These are phyloP conservation scores for Takifugu flavidus DNA, from an alignment of 2,113 vertebrate species.

Conservation along the genomic window DNA sequence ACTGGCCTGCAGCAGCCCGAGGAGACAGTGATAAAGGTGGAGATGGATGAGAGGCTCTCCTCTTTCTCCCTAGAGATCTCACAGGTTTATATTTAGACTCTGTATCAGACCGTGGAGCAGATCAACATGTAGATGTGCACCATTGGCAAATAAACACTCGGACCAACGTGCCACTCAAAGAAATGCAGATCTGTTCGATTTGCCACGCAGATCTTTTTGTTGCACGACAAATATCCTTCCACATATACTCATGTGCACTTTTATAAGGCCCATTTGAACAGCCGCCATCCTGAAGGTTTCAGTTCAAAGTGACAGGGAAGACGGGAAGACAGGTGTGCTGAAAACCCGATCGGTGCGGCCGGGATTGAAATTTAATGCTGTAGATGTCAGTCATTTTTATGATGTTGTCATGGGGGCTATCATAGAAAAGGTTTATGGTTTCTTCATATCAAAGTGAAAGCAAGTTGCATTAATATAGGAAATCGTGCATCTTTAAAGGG, in stretches of 20 bases:
- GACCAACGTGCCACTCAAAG: conserved; percentile 47
- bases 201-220: too few species aligned
- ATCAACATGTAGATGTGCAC: conserved; percentile 54
- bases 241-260: conserved; percentile 11
- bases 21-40: conserved; percentile 30
- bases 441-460: too few species aligned
- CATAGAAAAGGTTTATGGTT: too few species aligned
- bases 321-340: conserved; percentile 58
- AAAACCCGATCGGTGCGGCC: conserved; percentile 30
- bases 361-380: conserved; percentile 40
- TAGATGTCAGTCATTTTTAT: conserved; percentile 44
- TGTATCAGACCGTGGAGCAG: conserved; percentile 57
- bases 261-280: conserved; percentile 24
- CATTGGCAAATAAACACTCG: conserved; percentile 64
- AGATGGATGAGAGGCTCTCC: conserved; percentile 56
- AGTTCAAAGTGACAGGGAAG: conserved; percentile 34
- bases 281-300: conserved; percentile 4
- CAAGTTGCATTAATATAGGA: too few species aligned
- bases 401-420: conserved; percentile 35
- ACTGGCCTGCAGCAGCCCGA: conserved; percentile 13
- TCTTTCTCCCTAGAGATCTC: conserved; percentile 64
- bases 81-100: conserved; percentile 63
- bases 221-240: too few species aligned
- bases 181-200: background rate
- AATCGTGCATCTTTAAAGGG: too few species aligned